Evolutionary conservation across 2,888 invertebrate species (phyloP), one percentile per base, ranked within the genome.

Genomic region (Platycheirus rosarum): DNA sequence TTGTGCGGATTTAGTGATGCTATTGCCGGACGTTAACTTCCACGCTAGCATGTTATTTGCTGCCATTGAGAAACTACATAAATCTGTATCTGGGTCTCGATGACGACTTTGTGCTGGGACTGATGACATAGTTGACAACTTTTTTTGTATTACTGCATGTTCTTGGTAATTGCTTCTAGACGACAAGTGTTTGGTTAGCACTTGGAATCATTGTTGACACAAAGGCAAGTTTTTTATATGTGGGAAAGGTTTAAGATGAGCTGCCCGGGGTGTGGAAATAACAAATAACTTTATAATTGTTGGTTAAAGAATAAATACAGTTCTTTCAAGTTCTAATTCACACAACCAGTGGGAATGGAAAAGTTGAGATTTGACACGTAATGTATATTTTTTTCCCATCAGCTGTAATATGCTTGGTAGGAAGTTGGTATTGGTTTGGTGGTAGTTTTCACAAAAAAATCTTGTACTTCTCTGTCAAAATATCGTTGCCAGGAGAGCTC

Each of bases 341-440:
- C 60, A 57, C 60, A 60, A 60, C 60, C 44, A 42, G 40, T 11
- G 40, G 68, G 57, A 65, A 68, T 42, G 48, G 62, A 80, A 75
- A 75, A 76, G 65, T 71, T 79, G n/a, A n/a, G n/a, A n/a, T n/a
- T n/a, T n/a, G 70, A 80, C 80, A 79, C 79, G 79, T 80, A 76
- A 80, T 70, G 60, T 66, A 8, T 32, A 32, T 57, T 74, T 74
- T 73, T 74, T 63, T 40, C 7, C 35, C 6, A 74, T 69, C 79
- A 79, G 79, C 79, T 79, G 79, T 62, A 42, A 49, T 35, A 9
- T 69, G 74, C 69, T 74, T 69, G 63, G 63, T 74, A 62, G 13
- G 14, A 79, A 79, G 79, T 74, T 74, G 49, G 68, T 5, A 69
- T 57, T 7, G 49, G 32, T 78, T 65, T 0, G 5, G 2, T 13